These are phyloP conservation scores for Neocrepidodera transversa DNA, from an alignment of 2,888 invertebrate species.

Conservation along the genomic window DNA sequence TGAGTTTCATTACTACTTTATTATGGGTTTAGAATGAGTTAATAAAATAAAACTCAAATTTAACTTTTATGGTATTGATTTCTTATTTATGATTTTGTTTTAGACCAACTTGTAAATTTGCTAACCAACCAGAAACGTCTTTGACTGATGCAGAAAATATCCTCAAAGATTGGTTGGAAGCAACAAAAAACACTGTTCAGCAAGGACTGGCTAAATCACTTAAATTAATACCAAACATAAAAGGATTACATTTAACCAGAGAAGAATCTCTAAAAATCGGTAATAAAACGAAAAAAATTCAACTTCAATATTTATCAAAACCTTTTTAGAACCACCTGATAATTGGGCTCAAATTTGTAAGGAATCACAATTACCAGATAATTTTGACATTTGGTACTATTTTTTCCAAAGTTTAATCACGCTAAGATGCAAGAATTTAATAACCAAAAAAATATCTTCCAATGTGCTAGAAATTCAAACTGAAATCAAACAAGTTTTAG, in stretches of 20 bases:
- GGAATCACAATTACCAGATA: slow-evolving; percentile 65
- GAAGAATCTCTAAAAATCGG: slow-evolving; percentile 72
- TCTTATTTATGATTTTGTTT: no score
- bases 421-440: slow-evolving; percentile 70
- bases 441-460: slow-evolving; percentile 58
- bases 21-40: no score
- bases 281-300: slow-evolving; percentile 43
- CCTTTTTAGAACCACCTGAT: slow-evolving; percentile 65
- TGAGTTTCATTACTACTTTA: no score
- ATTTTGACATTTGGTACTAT: slow-evolving; percentile 72
- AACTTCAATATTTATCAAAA: background rate
- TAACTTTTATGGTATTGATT: no score
- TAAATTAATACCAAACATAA: slow-evolving; percentile 72
- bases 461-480: slow-evolving; percentile 58
- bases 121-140: slow-evolving; percentile 30
- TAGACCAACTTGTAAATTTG: slow-evolving; percentile 33
- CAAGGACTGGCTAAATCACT: slow-evolving; percentile 67
- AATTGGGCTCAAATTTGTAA: slow-evolving; percentile 72
- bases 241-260: slow-evolving; percentile 75
- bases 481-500: slow-evolving; percentile 64
- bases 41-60: no score
- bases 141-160: slow-evolving; percentile 56
- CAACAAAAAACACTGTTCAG: slow-evolving; percentile 66
- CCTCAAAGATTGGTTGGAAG: slow-evolving; percentile 70
- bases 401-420: slow-evolving; percentile 79